phyloP scores from a whole-genome alignment of 2,888 invertebrate species.

The Mactromeris polynyma region DNA sequence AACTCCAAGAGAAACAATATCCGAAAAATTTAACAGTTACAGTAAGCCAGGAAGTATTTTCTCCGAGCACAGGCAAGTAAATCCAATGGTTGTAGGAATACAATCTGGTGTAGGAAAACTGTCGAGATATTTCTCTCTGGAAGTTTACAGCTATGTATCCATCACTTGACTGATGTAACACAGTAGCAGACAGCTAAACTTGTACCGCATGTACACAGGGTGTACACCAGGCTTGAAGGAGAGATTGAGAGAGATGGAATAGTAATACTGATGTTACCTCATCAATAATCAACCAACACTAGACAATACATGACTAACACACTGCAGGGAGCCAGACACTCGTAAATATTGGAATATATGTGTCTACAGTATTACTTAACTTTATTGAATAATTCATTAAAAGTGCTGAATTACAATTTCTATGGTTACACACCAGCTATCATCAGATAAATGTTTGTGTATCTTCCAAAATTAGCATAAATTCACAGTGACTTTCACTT shows the following conservation, averaged over 20 bases:
- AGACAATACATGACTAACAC: constrained; percentile 14
- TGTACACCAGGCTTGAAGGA: background rate
- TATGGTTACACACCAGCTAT: too few relatives aligned
- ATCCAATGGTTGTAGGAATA: background rate
- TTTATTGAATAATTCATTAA: too few relatives aligned
- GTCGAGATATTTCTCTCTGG: background rate
- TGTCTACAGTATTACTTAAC: background rate
- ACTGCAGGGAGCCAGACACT: background rate
- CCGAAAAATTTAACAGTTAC: background rate
- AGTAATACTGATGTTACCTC: background rate
- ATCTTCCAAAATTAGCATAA: too few relatives aligned
- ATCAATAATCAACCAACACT: constrained; percentile 29
- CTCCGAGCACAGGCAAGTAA: background rate
- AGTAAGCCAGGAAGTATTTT: background rate
- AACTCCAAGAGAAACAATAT: constrained; percentile 8
- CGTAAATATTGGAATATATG: background rate
- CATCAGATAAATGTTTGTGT: too few relatives aligned
- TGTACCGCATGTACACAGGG: background rate
- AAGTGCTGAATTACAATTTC: too few relatives aligned
- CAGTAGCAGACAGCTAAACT: background rate
- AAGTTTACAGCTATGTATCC: constrained; percentile 19
- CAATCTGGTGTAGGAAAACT: background rate
- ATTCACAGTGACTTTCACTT: too few relatives aligned
- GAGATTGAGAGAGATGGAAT: background rate
- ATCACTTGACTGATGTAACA: constrained; percentile 27